Base-by-base conservation (phyloP, 2,888 invertebrate species). In the Abscondita cerata region DNA sequence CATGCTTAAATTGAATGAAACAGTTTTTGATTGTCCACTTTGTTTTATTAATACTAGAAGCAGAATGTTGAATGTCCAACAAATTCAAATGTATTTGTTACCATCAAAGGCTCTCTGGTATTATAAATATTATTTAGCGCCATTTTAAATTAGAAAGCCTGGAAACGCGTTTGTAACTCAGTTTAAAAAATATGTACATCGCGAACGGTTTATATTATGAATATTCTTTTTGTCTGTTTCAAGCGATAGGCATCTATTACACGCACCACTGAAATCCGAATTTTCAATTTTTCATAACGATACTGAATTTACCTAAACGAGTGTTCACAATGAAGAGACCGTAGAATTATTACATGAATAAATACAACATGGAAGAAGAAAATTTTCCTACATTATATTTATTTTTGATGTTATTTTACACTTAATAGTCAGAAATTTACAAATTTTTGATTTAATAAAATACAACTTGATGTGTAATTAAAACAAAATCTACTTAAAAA, bases 1-100 rank as follows among this genome's bases (percentile, higher is more conserved):
- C 50, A 38, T 53, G 57, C 47, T 62, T 52, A 58, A 62, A 62
- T 58, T 62, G 57, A 62, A 62, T 62, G 61, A 62, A 62, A 62
- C 61, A 62, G 61, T 62, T 57, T 62, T 56, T 51, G 56, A 57
- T 62, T 56, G 56, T 56, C 52, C 56, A 62, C 56, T 62, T 62
- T 62, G 61, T 62, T 62, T 57, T 57, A 57, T 52, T 58, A 58
- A 58, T 58, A 57, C 48, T 48, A 6, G 11, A 15, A 48, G 25
- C 13, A 33, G 13, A 33, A 2, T 6, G 2, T 25, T 25, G 25
- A 25, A 25, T 25, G 25, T 25, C 25, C 6, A 25, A 25, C 25
- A 2, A 25, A 25, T 4, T 4, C 25, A 25, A 25, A 25, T 25
- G 25, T 25, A 6, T 25, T 25, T 25, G 25, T 25, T 25, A 6